A percentile compares a stretch with the other conserved stretches of the same genome.
These are phyloP conservation scores for Gymnodraco acuticeps DNA, from an alignment of 2,797 vertebrate species.

Conservation along the genomic window DNA sequence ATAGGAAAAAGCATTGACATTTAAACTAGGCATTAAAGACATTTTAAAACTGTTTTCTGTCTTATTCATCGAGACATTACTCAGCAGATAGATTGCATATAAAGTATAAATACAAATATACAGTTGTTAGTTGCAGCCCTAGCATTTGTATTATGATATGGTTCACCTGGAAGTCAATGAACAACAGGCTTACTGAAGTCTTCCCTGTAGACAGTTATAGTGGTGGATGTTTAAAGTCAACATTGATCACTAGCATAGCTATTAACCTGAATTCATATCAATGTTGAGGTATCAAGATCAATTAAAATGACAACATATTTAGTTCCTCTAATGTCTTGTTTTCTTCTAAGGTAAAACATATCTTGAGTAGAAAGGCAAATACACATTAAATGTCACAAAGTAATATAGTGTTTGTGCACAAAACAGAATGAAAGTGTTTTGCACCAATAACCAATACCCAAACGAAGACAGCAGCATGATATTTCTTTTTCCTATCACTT, in stretches of 20 bases:
- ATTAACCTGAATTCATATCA: background rate
- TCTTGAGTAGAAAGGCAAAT: background rate
- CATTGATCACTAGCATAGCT: too few species aligned
- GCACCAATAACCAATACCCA: background rate
- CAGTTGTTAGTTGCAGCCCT: too few species aligned
- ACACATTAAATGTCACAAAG: constrained; percentile 3
- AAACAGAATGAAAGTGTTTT: background rate
- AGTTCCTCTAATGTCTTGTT: background rate
- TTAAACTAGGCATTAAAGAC: background rate
- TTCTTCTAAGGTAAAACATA: background rate
- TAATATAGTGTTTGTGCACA: background rate
- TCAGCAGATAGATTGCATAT: background rate
- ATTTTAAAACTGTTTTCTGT: background rate
- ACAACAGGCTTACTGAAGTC: background rate
- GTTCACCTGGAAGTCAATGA: background rate
- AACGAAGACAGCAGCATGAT: background rate
- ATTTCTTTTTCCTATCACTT: background rate
- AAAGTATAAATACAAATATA: background rate
- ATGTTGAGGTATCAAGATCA: background rate
- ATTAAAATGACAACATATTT: background rate
- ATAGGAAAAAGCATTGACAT: background rate
- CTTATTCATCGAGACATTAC: background rate
- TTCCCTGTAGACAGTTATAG: background rate
- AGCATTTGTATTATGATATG: background rate
- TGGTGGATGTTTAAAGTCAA: background rate